phyloP scores from a whole-genome alignment of 2,888 invertebrate species.

The Sarcophaga subvicina region DNA sequence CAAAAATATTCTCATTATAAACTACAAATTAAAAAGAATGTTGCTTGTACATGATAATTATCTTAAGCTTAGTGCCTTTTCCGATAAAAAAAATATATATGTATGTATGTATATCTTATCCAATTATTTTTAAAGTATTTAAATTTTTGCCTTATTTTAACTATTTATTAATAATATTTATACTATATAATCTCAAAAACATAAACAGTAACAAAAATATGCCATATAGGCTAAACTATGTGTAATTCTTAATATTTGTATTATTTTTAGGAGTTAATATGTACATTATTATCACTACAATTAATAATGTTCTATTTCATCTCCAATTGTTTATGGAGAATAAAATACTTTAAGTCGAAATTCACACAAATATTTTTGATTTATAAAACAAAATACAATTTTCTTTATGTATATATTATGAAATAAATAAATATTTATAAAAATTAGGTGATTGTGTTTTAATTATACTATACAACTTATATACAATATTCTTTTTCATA shows the following conservation, averaged over 20 bases:
- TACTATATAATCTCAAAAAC: neutral
- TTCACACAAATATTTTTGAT: slow-evolving; percentile 4
- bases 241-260: slow-evolving; percentile 16
- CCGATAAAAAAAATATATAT: slow-evolving; percentile 35
- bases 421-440: slow-evolving; percentile 44
- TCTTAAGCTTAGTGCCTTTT: slow-evolving; percentile 31
- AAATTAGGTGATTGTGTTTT: slow-evolving; percentile 2
- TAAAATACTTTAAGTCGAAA: slow-evolving; percentile 8
- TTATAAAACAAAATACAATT: neutral
- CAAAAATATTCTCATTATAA: too few species aligned
- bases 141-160: slow-evolving; percentile 5
- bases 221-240: slow-evolving; percentile 9
- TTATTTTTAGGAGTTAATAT: slow-evolving; percentile 31
- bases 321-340: slow-evolving; percentile 26
- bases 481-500: too few species aligned
- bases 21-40: too few species aligned
- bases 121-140: slow-evolving; percentile 28
- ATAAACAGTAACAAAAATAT: neutral
- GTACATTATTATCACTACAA: slow-evolving; percentile 28
- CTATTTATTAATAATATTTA: slow-evolving; percentile 6
- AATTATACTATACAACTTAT: neutral
- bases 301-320: slow-evolving; percentile 20
- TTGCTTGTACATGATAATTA: slow-evolving; percentile 14
- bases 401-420: slow-evolving; percentile 8
- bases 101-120: slow-evolving; percentile 16